Base-by-base conservation (phyloP, 2,113 vertebrate genomes). In the Corvus cornix region DNA sequence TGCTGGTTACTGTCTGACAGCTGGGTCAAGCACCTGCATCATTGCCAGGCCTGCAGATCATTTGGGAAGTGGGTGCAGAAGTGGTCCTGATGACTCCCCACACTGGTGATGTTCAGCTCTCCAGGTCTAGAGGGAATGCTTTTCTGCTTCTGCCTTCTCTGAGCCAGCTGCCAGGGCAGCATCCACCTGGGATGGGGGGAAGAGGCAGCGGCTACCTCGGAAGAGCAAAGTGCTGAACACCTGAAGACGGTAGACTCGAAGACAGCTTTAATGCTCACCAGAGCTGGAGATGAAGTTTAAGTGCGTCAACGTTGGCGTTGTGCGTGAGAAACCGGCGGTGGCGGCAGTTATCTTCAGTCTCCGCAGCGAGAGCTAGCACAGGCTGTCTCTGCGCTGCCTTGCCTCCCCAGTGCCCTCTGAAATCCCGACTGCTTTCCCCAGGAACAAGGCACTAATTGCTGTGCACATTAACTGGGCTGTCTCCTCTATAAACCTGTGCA, bases 121-220 rank as follows among this genome's bases (percentile, higher is more conserved):
- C 15, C 1, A 2, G 17, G 4, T 53, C 53, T 49, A 59, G 44
- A 86, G 41, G 9, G 4, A 4, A 37, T 75, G 43, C 6, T 55
- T 16, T 60, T 67, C 39, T 6, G 2, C n/a, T 58, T 77, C 64
- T 89, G 23, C 73, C 17, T 41, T 82, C 39, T 77, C 51, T 1
- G 1, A 79, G 66, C 56, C 3, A 8, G 52, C 77, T 35, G 23
- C 44, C 67, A 37, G n/a, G 58, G 22, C 30, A 58, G 48, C 23
- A 3, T 18, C 13, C 1, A 1, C 14, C n/a, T 0, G 0, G 60
- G 39, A 31, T 0, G 0, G 3, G 28, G 35, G 35, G 30, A 64
- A 48, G 27, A 85, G 48, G 26, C 85, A 46, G 37, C 9, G 1
- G 81, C 60, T 58, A 5, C 73, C 35, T 58, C 8, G 7, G 39